Base-by-base conservation (phyloP, 2,888 invertebrate genomes). In the Chirona hameri region DNA sequence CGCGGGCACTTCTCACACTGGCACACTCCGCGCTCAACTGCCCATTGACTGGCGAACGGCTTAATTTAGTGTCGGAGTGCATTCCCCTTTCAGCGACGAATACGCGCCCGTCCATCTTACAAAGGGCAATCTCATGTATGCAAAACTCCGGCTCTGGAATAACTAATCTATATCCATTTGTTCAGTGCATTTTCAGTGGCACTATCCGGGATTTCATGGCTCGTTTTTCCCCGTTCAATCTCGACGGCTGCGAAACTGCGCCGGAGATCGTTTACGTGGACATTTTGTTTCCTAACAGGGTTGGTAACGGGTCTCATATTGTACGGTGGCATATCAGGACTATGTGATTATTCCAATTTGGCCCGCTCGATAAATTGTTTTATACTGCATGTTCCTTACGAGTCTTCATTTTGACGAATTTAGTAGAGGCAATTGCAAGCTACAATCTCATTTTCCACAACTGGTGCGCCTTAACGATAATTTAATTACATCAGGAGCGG, bases 381-480 rank as follows among this genome's bases (percentile, higher is more conserved):
- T 76, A 76, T 46, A 76, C 76, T 76, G 76, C 76, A 76, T 76
- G 76, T 76, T 39, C 76, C 76, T 46, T 76, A 39, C 76, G 39
- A 76, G 76, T 76, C 76, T 76, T 76, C 76, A 76, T 76, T 76
- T 46, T 76, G 76, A 76, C 76, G 76, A 76, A 76, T 76, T 76
- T 76, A 76, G 76, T 76, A 39, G 46, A 39, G 76, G 76, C 76
- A 76, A 76, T 76, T 76, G 76, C 76, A 76, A 76, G 76, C 76
- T 76, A 76, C 76, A 76, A 76, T 76, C 76, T 76, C 76, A 76
- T 76, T 76, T 76, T 76, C 76, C 76, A 76, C 76, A 76, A 76
- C 76, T 76, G 76, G 76, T 76, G 76, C 76, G 76, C 76, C 76
- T 46, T 46, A 76, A 76, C 76, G 76, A 76, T 76, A 76, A 76